Base-by-base conservation (phyloP, 2,797 vertebrate species). In the Adelosebastes latens region DNA sequence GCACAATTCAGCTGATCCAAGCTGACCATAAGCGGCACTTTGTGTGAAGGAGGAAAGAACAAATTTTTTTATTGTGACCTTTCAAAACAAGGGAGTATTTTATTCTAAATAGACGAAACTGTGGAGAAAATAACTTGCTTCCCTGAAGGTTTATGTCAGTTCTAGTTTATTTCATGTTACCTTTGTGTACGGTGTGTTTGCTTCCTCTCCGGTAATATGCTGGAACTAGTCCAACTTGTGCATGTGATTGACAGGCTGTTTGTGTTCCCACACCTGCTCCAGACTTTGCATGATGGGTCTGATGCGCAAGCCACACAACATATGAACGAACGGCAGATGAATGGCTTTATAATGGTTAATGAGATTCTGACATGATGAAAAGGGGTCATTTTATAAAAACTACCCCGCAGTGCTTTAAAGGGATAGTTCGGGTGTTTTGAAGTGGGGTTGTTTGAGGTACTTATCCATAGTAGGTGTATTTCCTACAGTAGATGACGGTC, bases 251-350 rank as follows among this genome's bases (percentile, higher is more conserved):
- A 69, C 68, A 55, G 61, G 36, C 24, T 49, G 59, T 16, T 55
- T 32, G 27, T 58, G 27, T 65, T 74, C 31, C 71, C 72, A 71
- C 64, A 71, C 67, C 77, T 78, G 75, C 3, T 82, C 52, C 75
- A 60, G 55, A 75, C 60, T 73, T 61, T 83, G 71, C 68, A 73
- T 73, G 55, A 75, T 46, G 55, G 18, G 32, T 81, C 63, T 63
- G 59, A 75, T 61, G 60, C 59, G 31, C 31, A 56, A 77, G 32
- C 20, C 4, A 3, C 20, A 52, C 10, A 72, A 70, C 76, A 78
- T 52, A 63, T 72, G 24, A 61, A 59, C 73, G 59, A 34, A 62
- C 2, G 24, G 2, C 34, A 70, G 66, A 84, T 72, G n/a, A 76
- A 67, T 71, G 27, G 36, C 36, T 74, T 70, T 22, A 18, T 62